A percentile compares a stretch with the other conserved stretches of the same genome.
phyloP scores from a whole-genome alignment of 2,888 invertebrate species.

The Callinectes sapidus region DNA sequence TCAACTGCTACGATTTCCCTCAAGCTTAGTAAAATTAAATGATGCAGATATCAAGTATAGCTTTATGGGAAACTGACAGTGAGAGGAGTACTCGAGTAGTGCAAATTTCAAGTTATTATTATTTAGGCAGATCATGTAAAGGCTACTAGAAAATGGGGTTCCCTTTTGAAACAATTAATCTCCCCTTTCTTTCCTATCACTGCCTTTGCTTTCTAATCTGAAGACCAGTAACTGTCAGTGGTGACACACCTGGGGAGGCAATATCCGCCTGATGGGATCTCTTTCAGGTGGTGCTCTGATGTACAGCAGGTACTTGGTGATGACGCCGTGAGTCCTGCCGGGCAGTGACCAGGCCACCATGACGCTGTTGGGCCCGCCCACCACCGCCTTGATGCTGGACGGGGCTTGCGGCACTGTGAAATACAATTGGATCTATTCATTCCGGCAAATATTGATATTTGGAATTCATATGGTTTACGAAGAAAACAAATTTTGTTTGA shows the following conservation, averaged over 20 bases:
- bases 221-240: not conserved
- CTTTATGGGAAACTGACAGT: too few species aligned
- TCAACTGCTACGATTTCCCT: not conserved
- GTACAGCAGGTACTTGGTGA: constrained; percentile 81
- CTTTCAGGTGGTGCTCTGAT: constrained; percentile 60
- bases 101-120: too few species aligned
- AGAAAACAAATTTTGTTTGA: too few species aligned
- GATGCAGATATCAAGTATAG: too few species aligned
- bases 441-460: not conserved
- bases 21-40: too few species aligned
- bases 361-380: constrained; percentile 84
- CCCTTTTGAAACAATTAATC: not conserved
- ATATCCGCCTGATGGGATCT: constrained; percentile 48
- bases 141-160: too few species aligned
- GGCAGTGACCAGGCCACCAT: constrained; percentile 88
- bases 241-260: constrained; percentile 57
- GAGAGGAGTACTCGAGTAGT: too few species aligned
- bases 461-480: too few species aligned
- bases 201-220: not conserved
- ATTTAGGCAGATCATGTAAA: too few species aligned
- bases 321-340: constrained; percentile 84
- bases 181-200: not conserved
- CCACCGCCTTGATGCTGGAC: constrained; percentile 86
- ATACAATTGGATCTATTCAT: not conserved
- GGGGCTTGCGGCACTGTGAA: constrained; percentile 86